A percentile compares a stretch with the other conserved stretches of the same genome.
These are phyloP conservation scores for Scolopax rusticola DNA, from an alignment of 2,797 vertebrate genomes.

Conservation along the genomic window DNA sequence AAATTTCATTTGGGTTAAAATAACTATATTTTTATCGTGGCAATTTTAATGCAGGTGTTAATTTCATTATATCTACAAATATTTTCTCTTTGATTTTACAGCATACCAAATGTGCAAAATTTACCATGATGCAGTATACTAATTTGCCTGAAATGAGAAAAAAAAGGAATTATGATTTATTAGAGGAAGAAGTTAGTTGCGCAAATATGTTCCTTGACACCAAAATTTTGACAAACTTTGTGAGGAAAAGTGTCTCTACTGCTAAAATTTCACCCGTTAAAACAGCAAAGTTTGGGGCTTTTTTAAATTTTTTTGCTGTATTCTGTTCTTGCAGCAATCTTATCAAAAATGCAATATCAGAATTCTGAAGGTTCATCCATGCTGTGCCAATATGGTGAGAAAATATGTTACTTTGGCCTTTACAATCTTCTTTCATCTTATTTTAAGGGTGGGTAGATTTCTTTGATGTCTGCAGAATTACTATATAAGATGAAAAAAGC, in stretches of 20 bases:
- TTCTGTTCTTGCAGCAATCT: neutral
- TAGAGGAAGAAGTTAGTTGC: neutral
- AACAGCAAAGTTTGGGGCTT: neutral
- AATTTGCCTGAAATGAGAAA: neutral
- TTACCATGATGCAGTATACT: neutral
- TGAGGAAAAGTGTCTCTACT: neutral
- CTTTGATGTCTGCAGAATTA: neutral
- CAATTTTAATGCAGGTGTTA: neutral
- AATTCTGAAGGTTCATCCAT: neutral
- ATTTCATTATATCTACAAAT: neutral
- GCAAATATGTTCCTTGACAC: neutral
- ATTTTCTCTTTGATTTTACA: neutral
- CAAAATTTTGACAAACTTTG: neutral
- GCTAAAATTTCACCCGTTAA: neutral
- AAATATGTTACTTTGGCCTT: constrained; percentile 22
- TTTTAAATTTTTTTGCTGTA: neutral
- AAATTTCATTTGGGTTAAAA: neutral
- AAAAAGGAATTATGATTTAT: neutral
- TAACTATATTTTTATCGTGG: neutral
- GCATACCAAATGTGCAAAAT: neutral
- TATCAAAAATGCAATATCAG: neutral
- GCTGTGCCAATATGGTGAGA: neutral
- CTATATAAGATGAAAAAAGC: neutral
- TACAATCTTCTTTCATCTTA: neutral
- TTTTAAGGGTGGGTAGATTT: neutral